Base-by-base conservation (phyloP, 2,113 vertebrate genomes). In the Puma concolor region DNA sequence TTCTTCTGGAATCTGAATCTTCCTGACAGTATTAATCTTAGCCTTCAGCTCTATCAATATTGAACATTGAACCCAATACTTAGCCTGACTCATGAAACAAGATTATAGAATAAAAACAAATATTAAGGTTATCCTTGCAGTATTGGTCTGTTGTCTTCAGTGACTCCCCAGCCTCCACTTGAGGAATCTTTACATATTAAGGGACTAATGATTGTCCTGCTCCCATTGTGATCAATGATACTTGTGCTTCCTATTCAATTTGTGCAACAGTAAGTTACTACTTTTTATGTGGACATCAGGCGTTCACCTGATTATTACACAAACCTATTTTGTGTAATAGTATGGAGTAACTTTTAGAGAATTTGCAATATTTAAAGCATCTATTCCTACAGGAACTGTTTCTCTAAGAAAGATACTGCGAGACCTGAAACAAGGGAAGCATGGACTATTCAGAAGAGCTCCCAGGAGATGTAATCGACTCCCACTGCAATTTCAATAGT, bases 1-100 rank as follows among this genome's bases (percentile, higher is more conserved):
- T 79, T 85, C 86, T 87, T 74, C 31, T 81, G 54, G 72, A 74
- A 74, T 72, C 82, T 66, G 74, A 81, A 38, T 91, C 94, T 91
- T 74, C 4, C 31, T 91, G 9, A 94, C n/a, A 64, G 60, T n/a
- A 9, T 84, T 74, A 87, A 81, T 87, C 48, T 44, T 96, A 36
- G 64, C 6, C 23, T 86, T 80, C 16, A 36, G 33, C 79, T 52
- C 64, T 86, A 74, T 86, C 31, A 72, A 57, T 82, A 81, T 33
- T 86, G 16, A 7, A 87, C 17, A 50, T 4, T 81, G 72, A 57
- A 11, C 19, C n/a, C 44, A 80, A 69, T 36, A 80, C 2, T 52
- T 80, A 33, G 23, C 5, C n/a, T 80, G 41, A 94, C n/a, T 50
- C 19, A 63, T 44, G 66, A 92, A 74, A 33, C 38, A 74, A 50